Conservation (phyloP, 2,113 vertebrate genomes). For the Xenotilapia flavipinnis region DNA sequence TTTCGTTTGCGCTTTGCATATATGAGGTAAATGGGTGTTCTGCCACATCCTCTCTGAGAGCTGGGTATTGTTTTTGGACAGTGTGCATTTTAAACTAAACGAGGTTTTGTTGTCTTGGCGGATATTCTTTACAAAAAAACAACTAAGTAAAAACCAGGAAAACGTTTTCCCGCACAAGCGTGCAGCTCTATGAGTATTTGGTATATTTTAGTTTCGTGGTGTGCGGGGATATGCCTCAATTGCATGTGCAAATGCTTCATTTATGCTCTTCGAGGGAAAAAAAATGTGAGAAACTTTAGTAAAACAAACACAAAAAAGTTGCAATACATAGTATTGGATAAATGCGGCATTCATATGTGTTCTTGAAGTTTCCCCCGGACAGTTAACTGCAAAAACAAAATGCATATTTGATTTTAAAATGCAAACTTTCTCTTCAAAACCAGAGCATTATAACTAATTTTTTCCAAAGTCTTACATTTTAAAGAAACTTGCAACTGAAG, state of each 20-base stretch:
- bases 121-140: background rate
- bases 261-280: background rate
- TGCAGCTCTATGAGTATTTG: background rate
- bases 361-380: background rate
- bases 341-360: background rate
- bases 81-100: background rate
- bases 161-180: rapidly evolving
- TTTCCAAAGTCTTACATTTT: background rate
- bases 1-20: background rate
- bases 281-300: background rate
- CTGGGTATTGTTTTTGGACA: background rate
- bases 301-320: background rate
- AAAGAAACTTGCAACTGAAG: background rate
- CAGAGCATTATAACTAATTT: rapidly evolving
- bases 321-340: background rate
- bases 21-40: background rate
- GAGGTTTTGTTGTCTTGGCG: background rate
- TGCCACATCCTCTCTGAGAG: background rate
- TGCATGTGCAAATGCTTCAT: background rate
- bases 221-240: background rate
- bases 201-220: background rate
- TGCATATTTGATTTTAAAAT: background rate
- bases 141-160: background rate
- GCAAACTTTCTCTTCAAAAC: background rate
- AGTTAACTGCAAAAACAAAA: background rate